Conservation (phyloP, 2,113 vertebrate genomes). For the Microtus richardsoni region DNA sequence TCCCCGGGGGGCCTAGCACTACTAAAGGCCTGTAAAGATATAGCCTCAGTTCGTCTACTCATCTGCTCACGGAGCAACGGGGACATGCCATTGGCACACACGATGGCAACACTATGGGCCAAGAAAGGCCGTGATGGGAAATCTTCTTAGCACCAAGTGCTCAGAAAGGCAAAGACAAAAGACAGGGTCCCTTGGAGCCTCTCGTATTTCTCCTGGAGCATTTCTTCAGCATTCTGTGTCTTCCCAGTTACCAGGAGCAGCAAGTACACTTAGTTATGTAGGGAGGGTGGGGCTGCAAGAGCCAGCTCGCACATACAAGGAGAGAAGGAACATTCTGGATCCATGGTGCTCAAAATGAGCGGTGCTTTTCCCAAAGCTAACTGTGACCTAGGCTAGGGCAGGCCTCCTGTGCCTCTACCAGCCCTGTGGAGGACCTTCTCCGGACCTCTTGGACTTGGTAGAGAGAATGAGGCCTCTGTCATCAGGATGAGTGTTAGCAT, state of each 20-base stretch:
- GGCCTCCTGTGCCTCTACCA: not conserved
- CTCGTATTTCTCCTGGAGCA: not conserved
- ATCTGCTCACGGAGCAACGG: not conserved
- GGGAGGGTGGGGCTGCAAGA: not conserved
- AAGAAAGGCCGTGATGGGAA: not conserved
- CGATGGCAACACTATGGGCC: not conserved
- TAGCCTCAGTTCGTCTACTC: not conserved
- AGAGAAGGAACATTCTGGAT: not conserved
- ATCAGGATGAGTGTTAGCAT: not conserved
- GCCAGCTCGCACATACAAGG: not conserved
- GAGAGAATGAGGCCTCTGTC: not conserved
- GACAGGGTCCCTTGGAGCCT: not conserved
- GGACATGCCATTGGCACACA: not conserved
- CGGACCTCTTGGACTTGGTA: not conserved
- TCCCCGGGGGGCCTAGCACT: not conserved
- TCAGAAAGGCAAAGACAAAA: not conserved
- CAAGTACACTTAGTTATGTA: not conserved
- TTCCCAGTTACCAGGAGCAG: not conserved
- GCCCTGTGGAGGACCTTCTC: not conserved
- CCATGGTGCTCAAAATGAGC: not conserved
- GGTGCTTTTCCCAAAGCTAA: not conserved
- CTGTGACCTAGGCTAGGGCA: not conserved
- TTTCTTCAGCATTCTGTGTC: not conserved
- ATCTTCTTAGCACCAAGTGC: not conserved
- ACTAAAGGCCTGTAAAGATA: not conserved